These are phyloP conservation scores for Acanthosepion lycidas DNA, from an alignment of 2,888 invertebrate genomes.

Conservation along the genomic window DNA sequence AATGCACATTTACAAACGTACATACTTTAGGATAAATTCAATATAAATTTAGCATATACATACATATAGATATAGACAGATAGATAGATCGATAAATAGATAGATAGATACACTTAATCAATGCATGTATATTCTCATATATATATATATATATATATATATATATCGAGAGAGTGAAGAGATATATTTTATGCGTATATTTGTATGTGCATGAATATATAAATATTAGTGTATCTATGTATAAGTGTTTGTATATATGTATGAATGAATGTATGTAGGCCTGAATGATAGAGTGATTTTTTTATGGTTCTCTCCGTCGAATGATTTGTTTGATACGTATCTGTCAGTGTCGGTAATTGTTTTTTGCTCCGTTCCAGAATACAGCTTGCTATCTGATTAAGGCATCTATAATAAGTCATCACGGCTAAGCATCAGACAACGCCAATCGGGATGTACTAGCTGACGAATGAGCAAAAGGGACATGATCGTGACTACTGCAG, in stretches of 20 bases:
- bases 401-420: neutral
- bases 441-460: neutral
- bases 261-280: neutral
- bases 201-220: neutral
- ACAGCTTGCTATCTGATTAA: conserved; percentile 15
- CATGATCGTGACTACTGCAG: neutral
- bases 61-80: neutral
- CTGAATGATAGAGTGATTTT: neutral
- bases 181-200: neutral
- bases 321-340: conserved; percentile 33
- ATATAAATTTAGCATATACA: neutral
- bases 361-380: neutral
- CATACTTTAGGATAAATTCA: too few relatives aligned
- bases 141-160: too few relatives aligned
- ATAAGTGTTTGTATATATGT: neutral
- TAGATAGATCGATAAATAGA: neutral
- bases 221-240: neutral
- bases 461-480: neutral
- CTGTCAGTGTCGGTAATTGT: conserved; percentile 12
- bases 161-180: too few relatives aligned
- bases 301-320: neutral
- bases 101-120: too few relatives aligned
- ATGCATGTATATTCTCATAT: too few relatives aligned
- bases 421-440: neutral
- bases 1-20: neutral